Evolutionary conservation across 2,113 vertebrate species (phyloP).

Genomic region (Etia nguti): DNA sequence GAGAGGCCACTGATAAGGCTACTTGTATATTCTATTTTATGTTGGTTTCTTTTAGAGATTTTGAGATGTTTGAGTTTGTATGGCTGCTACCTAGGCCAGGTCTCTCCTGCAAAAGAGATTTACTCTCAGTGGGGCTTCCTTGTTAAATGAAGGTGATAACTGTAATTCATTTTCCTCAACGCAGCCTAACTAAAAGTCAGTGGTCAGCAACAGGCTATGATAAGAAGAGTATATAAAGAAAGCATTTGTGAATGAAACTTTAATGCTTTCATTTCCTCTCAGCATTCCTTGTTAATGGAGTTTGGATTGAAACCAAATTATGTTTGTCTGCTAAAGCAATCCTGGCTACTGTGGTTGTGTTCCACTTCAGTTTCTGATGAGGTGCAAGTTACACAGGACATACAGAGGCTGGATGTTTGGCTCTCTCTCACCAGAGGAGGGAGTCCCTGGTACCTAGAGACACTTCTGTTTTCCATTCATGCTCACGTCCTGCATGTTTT

Average conservation of each 20-base stretch:
- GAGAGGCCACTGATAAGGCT: accelerated
- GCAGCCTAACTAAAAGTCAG: background rate
- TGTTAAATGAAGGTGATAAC: background rate
- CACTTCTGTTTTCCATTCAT: background rate
- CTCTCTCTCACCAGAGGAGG: slow-evolving; percentile 58
- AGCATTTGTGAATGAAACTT: background rate
- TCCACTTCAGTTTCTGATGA: background rate
- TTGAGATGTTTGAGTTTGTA: background rate
- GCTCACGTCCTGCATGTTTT: background rate
- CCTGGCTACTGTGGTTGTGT: background rate
- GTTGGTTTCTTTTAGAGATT: accelerated
- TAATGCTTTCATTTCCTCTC: background rate
- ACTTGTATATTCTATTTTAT: background rate
- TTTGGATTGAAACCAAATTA: background rate
- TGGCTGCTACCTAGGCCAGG: background rate
- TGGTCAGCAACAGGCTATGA: background rate
- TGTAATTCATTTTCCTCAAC: background rate
- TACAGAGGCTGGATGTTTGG: background rate
- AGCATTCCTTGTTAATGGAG: background rate
- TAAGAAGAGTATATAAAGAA: background rate
- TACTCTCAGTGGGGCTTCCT: background rate
- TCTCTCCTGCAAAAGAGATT: background rate
- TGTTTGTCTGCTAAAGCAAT: slow-evolving; percentile 14
- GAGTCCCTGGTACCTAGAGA: slow-evolving; percentile 36
- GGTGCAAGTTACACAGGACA: background rate